Percentiles rank a stretch among this genome's conserved stretches.
These are phyloP conservation scores for Zaprionus obscuricornis DNA, from an alignment of 2,888 invertebrate species.

Conservation along the genomic window DNA sequence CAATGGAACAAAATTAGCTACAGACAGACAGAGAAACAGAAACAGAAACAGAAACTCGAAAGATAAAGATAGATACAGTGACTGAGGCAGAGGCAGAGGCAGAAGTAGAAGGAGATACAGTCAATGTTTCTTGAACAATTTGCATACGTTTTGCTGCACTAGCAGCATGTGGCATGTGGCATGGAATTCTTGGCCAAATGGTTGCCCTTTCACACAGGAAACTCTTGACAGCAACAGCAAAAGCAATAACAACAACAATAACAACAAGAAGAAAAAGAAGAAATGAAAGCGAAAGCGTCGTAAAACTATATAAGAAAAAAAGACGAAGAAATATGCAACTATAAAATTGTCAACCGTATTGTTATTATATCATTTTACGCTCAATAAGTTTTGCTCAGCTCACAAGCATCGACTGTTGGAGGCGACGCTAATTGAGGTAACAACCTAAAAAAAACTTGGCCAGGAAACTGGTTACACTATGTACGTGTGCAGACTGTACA, in stretches of 20 bases:
- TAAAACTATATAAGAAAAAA: conserved; percentile 4
- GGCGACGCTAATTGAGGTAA: conserved; percentile 51
- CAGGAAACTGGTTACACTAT: conserved; percentile 58
- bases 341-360: conserved; percentile 44
- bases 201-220: conserved; percentile 60
- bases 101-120: no score
- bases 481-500: no score
- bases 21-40: conserved; percentile 10
- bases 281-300: conserved; percentile 50
- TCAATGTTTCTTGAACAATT: no score
- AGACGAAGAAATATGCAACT: conserved; percentile 23
- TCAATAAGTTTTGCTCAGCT: conserved; percentile 52
- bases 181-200: conserved; percentile 39
- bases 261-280: no score
- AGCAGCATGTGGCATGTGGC: no score
- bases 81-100: no score
- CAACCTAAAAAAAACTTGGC: conserved; percentile 41
- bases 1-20: conserved; percentile 51
- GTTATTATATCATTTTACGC: conserved; percentile 60
- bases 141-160: no score
- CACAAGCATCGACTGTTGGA: conserved; percentile 34
- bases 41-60: neutral
- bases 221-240: conserved; percentile 22
- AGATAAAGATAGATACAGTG: no score
- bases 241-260: conserved; percentile 9